Conservation (phyloP, 2,113 vertebrate genomes). For the Nyctereutes procyonoides region DNA sequence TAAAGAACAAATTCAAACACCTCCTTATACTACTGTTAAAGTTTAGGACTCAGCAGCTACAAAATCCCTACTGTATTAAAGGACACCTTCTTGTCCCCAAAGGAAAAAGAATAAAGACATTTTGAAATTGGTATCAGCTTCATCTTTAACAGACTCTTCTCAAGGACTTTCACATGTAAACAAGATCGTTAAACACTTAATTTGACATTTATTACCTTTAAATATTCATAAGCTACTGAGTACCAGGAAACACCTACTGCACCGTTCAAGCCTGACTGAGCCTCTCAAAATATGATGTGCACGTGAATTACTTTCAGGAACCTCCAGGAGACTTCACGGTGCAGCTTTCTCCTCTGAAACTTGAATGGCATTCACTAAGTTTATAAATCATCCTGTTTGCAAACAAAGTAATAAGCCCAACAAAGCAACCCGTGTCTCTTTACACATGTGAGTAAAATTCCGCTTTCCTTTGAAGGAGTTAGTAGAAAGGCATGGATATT, state of each 20-base stretch:
- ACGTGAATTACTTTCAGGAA: constrained; percentile 35
- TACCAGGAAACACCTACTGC: constrained; percentile 80
- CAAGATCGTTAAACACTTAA: constrained; percentile 86
- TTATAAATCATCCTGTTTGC: constrained; percentile 30
- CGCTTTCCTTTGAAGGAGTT: neutral
- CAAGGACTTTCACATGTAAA: constrained; percentile 88
- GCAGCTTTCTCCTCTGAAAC: neutral
- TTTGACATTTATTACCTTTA: constrained; percentile 88
- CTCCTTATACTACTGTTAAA: neutral
- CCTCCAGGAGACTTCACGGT: neutral
- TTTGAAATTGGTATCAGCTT: constrained; percentile 74
- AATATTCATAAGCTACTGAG: constrained; percentile 86
- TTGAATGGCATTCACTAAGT: neutral
- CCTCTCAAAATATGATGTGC: neutral
- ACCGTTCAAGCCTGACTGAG: constrained; percentile 61
- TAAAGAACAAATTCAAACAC: constrained; percentile 43
- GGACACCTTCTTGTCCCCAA: constrained; percentile 59
- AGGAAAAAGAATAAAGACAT: constrained; percentile 61
- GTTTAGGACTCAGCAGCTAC: constrained; percentile 39
- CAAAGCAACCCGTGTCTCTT: neutral
- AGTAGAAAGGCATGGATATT: neutral
- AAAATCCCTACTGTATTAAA: constrained; percentile 52
- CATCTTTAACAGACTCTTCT: constrained; percentile 75
- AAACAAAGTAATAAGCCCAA: constrained; percentile 10
- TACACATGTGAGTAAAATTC: neutral